Evolutionary conservation across 2,113 vertebrate genomes (phyloP).

Genomic region (Corythoichthys haematopterus): DNA sequence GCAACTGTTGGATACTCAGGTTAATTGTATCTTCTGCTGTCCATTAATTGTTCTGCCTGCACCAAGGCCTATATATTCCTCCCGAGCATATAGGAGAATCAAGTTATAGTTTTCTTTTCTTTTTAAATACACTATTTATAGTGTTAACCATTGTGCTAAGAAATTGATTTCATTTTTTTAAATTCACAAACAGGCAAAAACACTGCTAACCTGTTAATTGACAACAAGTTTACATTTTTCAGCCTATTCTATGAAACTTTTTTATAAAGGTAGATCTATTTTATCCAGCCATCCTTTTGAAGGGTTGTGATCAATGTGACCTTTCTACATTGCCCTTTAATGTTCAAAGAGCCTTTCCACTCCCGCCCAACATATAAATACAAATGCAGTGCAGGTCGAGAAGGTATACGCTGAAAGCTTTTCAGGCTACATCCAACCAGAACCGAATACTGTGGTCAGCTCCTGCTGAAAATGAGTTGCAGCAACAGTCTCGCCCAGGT

Average conservation of each 20-base stretch:
- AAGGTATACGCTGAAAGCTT: slow-evolving; percentile 1
- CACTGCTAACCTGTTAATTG: not conserved
- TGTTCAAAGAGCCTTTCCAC: slow-evolving; percentile 66
- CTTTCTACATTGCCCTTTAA: slow-evolving; percentile 63
- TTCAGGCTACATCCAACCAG: not conserved
- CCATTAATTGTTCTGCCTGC: too few species aligned
- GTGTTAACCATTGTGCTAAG: too few species aligned
- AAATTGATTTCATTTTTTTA: not conserved
- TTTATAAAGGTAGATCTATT: not conserved
- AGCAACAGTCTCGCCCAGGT: slow-evolving; percentile 73
- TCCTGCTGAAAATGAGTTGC: slow-evolving; percentile 69
- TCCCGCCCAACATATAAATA: slow-evolving; percentile 15
- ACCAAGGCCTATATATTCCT: too few species aligned
- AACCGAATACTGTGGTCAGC: not conserved
- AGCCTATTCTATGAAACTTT: not conserved
- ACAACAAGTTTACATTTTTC: slow-evolving; percentile 20
- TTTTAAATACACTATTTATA: too few species aligned
- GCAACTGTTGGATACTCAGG: not conserved
- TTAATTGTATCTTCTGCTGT: too few species aligned
- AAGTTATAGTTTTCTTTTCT: too few species aligned
- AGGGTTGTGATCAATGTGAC: slow-evolving; percentile 59
- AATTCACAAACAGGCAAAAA: not conserved
- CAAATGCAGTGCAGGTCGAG: slow-evolving; percentile 38
- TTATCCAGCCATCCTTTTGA: not conserved
- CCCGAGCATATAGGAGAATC: too few species aligned